These are phyloP conservation scores for Hafferia zeledoni DNA, from an alignment of 2,797 vertebrate species.

Conservation along the genomic window DNA sequence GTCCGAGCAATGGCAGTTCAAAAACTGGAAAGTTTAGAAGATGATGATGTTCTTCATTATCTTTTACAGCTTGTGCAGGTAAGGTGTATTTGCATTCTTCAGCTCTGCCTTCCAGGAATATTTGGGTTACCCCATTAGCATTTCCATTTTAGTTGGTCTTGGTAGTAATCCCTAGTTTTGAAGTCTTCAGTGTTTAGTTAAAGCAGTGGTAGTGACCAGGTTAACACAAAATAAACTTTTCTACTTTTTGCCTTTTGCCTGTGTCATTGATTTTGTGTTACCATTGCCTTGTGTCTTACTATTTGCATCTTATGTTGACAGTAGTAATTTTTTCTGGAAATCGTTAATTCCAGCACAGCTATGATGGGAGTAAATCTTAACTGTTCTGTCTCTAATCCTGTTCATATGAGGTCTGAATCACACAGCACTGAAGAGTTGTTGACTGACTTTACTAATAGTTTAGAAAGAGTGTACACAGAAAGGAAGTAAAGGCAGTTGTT, in stretches of 20 bases:
- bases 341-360: not conserved
- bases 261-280: not conserved
- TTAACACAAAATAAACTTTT: not conserved
- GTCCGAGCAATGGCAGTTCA: conserved; percentile 95
- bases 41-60: conserved; percentile 94
- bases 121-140: conserved; percentile 29
- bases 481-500: not conserved
- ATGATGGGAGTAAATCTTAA: not conserved
- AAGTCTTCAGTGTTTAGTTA: not conserved
- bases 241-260: not conserved
- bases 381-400: not conserved
- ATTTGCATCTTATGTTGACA: not conserved
- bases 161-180: not conserved
- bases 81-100: conserved; percentile 1
- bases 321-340: not conserved
- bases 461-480: not conserved
- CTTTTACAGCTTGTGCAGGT: conserved; percentile 98
- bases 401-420: not conserved
- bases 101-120: not conserved
- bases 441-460: not conserved
- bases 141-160: not conserved
- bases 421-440: not conserved
- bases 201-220: not conserved
- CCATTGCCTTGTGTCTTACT: not conserved
- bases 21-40: conserved; percentile 93